Evolutionary conservation across 2,113 vertebrate genomes (phyloP).

Genomic region (Hyaena hyaena): DNA sequence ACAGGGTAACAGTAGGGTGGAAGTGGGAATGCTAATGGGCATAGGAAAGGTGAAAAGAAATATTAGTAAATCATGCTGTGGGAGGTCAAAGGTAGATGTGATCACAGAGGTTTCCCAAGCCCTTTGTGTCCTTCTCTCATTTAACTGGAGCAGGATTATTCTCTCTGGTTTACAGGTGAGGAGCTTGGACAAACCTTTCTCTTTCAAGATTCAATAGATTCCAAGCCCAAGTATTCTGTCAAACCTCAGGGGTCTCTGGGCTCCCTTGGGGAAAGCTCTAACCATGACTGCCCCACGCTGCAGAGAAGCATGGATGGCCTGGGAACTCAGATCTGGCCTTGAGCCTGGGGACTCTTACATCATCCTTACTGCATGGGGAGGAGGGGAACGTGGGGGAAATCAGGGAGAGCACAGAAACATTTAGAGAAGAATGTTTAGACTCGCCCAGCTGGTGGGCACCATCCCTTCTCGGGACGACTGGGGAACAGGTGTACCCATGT

Average conservation of each 20-base stretch:
- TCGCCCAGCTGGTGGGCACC: rapidly evolving
- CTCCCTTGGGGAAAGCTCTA: background rate
- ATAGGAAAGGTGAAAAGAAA: background rate
- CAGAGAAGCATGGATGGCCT: background rate
- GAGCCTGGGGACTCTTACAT: background rate
- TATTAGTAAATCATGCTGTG: background rate
- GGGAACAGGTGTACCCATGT: background rate
- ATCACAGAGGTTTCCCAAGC: background rate
- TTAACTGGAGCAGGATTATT: background rate
- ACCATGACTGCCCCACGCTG: background rate
- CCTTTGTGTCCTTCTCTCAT: background rate
- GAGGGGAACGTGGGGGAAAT: background rate
- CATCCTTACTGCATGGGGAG: background rate
- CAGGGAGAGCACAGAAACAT: too few relatives aligned
- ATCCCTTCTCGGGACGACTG: background rate
- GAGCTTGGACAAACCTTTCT: background rate
- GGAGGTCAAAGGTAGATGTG: background rate
- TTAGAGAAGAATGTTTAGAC: background rate
- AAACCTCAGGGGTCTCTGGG: background rate
- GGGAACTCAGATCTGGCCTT: background rate
- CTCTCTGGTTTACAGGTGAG: background rate
- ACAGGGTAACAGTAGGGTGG: too few relatives aligned
- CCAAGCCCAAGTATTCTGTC: background rate
- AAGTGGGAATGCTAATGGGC: too few relatives aligned
- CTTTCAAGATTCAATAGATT: background rate